phyloP scores from a whole-genome alignment of 2,113 vertebrate species.

The Struthio camelus region DNA sequence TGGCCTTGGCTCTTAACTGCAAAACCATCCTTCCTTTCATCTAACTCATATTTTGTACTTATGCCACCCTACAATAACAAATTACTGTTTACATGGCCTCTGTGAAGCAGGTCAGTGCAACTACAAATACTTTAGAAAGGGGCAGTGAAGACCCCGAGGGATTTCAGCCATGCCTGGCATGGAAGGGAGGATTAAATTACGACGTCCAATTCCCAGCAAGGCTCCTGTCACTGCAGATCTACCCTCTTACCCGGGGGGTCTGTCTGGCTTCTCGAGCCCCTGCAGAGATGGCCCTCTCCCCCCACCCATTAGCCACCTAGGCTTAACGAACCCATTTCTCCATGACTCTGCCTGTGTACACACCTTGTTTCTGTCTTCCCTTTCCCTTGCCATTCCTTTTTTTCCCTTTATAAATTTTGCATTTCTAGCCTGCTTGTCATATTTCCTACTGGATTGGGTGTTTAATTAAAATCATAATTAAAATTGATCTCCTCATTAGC shows the following conservation, averaged over 20 bases:
- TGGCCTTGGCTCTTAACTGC: background rate
- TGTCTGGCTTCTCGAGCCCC: rapidly evolving
- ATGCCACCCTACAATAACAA: rapidly evolving
- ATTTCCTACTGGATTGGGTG: conserved; percentile 84
- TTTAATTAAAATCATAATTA: conserved; percentile 95
- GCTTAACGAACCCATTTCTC: background rate
- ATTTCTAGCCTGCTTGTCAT: conserved; percentile 78
- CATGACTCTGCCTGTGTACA: rapidly evolving
- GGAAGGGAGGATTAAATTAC: background rate
- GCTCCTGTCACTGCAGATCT: background rate
- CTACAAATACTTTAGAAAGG: too few relatives aligned
- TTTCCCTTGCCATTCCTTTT: background rate
- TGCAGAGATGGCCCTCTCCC: background rate
- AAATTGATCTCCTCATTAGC: conserved; percentile 91
- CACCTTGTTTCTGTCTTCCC: background rate
- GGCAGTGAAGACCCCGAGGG: rapidly evolving
- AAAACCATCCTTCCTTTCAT: rapidly evolving
- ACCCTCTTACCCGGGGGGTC: background rate
- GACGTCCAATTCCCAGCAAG: background rate
- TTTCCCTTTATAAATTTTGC: conserved; percentile 46
- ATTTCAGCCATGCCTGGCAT: rapidly evolving
- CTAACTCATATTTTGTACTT: rapidly evolving
- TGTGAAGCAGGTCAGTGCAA: rapidly evolving
- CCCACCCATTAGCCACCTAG: background rate
- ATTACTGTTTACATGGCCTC: rapidly evolving